Base-by-base conservation (phyloP, 2,797 vertebrate genomes). In the Leptodactylus fallax region DNA sequence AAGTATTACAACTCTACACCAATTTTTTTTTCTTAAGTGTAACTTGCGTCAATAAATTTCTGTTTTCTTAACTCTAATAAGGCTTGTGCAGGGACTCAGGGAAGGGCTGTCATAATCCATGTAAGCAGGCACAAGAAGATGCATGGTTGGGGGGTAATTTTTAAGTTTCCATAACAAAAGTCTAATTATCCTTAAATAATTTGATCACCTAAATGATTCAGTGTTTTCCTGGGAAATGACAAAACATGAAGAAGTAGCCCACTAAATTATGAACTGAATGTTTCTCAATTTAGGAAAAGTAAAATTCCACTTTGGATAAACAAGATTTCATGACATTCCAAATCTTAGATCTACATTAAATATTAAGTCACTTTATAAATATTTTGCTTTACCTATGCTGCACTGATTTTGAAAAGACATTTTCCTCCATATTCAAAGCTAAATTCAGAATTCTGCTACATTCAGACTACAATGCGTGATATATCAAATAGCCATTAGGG, bases 1-100 rank as follows among this genome's bases (percentile, higher is more conserved):
- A 9, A 61, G 7, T 63, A 63, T 63, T 63, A 21, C 1, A 61
- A 21, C 58, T 61, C 58, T 61, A 21, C 58, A 17, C 6, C 19
- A 65, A 3, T 12, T n/a, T 65, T 23, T n/a, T 21, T 65, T 53
- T 53, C 51, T 65, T 23, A n/a, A 65, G 61, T 10, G 23, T 11
- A 65, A 65, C 61, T 65, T 65, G n/a, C 61, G 61, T 65, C 65
- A 69, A 69, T 69, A 65, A 6, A 13, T 69, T n/a, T 65, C 25
- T 69, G 13, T 69, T 69, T 69, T 69, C 12, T 69, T 69, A 69
- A 36, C 13, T 27, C 6, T 36, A 27, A 69, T 69, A 69, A 65
- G 65, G 25, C 13, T 69, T 69, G 5, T 69, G 23, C 65, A 27
- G 13, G 65, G 65, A 16, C 13, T 36, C 65, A 69, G 12, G 25